Evolutionary conservation across 1,140 invertebrate genomes (phyloP).

Genomic region (Nephila pilipes): DNA sequence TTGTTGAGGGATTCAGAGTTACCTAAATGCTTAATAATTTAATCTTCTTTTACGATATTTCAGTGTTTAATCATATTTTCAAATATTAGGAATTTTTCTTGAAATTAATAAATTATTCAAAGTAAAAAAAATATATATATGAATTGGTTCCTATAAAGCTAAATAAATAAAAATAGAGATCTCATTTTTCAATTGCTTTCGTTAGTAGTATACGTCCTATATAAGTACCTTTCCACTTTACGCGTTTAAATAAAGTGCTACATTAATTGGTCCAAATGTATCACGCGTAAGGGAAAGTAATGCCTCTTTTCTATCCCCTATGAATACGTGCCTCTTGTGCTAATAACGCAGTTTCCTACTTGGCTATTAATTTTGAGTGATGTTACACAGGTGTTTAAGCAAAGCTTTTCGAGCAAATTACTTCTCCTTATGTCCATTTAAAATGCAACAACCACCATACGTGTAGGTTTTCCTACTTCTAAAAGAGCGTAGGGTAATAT

Average conservation of each 20-base stretch:
- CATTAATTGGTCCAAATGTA: constrained; percentile 27
- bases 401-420: constrained; percentile 28
- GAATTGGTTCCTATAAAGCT: too few relatives aligned
- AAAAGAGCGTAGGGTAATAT: background rate
- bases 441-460: constrained; percentile 45
- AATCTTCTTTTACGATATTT: too few relatives aligned
- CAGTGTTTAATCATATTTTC: too few relatives aligned
- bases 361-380: constrained; percentile 56
- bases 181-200: too few relatives aligned
- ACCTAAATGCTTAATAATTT: too few relatives aligned
- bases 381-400: constrained; percentile 45
- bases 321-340: constrained; percentile 7
- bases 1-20: too few relatives aligned
- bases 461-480: constrained; percentile 16
- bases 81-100: too few relatives aligned
- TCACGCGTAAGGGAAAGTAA: constrained; percentile 11
- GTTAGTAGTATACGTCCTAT: background rate
- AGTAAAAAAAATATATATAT: too few relatives aligned
- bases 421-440: constrained; percentile 41
- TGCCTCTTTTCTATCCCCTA: background rate
- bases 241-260: background rate
- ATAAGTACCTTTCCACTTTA: background rate
- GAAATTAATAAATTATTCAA: too few relatives aligned
- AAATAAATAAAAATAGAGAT: too few relatives aligned
- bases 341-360: constrained; percentile 47